Base-by-base conservation (phyloP, 2,888 invertebrate species). In the Leucoptera coffeella region DNA sequence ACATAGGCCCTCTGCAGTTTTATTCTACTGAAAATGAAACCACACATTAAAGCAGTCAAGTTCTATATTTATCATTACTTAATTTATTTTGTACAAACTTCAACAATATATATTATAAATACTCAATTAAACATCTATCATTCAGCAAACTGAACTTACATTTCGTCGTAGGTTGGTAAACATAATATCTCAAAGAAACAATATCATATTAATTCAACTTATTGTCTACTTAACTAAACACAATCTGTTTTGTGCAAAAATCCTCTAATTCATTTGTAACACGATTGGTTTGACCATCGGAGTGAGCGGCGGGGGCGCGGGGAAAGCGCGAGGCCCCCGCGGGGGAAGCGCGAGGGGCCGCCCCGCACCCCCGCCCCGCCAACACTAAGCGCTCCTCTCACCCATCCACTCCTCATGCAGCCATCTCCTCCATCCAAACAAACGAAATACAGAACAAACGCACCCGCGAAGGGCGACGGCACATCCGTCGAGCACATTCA, bases 1-100 rank as follows among this genome's bases (percentile, higher is more conserved):
- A 65, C 67, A 65, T 65, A 61, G 67, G 59, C 46, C 50, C n/a
- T n/a, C 40, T 44, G 53, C 43, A 35, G 50, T 67, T 65, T 64
- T 33, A 49, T 49, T 57, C 13, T 23, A 14, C 21, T 6, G 17
- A 24, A 31, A 67, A 57, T 56, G 32, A 67, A 65, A 65, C 54
- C 19, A 44, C 37, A 25, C 12, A 30, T 25, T 57, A 72, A 72
- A 72, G 72, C 72, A 72, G 72, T 72, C 72, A 71, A 71, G 69
- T 71, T 71, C 72, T 73, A 72, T 72, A 71, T 58, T 69, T 69
- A 72, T 72, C 58, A 57, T 72, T 72, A 72, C 72, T 73, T 73
- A 73, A 64, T 71, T 73, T 71, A 71, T 71, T 72, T 73, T 73
- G 72, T 72, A 72, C 72, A 72, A 73, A 73, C 67, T 73, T 73